Evolutionary conservation across 2,797 vertebrate genomes (phyloP).

Genomic region (Lophotriccus pileatus): DNA sequence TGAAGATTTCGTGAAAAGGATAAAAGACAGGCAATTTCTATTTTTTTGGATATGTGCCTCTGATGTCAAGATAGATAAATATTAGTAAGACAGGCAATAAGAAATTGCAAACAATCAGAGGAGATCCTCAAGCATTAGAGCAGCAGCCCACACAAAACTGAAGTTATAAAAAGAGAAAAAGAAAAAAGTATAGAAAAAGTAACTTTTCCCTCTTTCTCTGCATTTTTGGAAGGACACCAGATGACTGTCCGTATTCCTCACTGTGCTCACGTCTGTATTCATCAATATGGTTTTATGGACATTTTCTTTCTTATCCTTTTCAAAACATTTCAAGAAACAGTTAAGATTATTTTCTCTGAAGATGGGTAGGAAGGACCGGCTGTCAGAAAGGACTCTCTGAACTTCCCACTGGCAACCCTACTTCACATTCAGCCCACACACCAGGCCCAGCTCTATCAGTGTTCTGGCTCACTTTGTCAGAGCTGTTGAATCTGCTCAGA

Average conservation of each 20-base stretch:
- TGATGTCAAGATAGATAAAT: background rate
- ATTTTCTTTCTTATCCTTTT: background rate
- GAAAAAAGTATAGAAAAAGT: background rate
- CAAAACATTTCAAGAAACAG: constrained; percentile 31
- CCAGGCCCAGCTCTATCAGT: constrained; percentile 27
- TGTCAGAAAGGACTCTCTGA: constrained; percentile 59
- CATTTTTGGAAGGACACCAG: background rate
- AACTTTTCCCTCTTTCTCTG: background rate
- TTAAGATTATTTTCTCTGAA: constrained; percentile 21
- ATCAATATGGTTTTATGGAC: background rate
- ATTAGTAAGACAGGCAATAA: background rate
- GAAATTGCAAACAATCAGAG: background rate
- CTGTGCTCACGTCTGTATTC: background rate
- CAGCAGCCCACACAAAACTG: background rate
- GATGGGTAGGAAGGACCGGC: constrained; percentile 51
- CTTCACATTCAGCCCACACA: constrained; percentile 65
- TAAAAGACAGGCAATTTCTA: background rate
- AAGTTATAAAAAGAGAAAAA: background rate
- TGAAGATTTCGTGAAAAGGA: background rate
- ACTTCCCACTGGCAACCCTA: constrained; percentile 41
- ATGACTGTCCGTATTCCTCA: background rate
- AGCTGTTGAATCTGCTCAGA: constrained; percentile 53
- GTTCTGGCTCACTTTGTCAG: constrained; percentile 44
- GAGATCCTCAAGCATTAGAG: background rate
- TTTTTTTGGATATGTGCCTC: accelerated